Evolutionary conservation across 2,888 invertebrate species (phyloP).

Genomic region (Nemoura dubitans): DNA sequence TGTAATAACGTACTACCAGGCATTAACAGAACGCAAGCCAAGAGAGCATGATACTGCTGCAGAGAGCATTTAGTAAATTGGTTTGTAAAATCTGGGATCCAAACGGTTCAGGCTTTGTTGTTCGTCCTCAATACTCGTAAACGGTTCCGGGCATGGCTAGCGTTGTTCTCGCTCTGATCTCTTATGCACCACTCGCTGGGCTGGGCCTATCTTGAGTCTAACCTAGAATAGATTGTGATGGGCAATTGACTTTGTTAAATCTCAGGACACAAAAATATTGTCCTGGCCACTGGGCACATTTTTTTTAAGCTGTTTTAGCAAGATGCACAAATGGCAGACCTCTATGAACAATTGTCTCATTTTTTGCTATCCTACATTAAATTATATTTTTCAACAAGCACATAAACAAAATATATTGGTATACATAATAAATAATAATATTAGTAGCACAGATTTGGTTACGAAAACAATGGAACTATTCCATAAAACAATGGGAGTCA

Average conservation of each 20-base stretch:
- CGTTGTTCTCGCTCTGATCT: background rate
- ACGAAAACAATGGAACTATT: background rate
- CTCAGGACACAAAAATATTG: background rate
- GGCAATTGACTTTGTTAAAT: background rate
- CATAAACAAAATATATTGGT: background rate
- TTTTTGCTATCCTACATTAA: background rate
- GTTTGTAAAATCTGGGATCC: background rate
- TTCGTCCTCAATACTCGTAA: background rate
- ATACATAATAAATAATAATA: background rate
- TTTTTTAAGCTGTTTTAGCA: conserved; percentile 1
- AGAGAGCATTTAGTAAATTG: background rate
- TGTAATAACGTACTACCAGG: background rate
- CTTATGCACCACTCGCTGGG: background rate
- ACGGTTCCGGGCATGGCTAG: background rate
- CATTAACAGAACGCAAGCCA: background rate
- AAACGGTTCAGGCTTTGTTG: background rate
- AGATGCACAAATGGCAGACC: background rate
- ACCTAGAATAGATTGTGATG: background rate
- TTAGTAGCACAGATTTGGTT: background rate
- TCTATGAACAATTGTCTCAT: background rate
- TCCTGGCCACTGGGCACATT: background rate
- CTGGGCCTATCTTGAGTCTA: background rate
- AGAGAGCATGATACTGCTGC: background rate
- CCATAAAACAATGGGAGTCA: too few species aligned
- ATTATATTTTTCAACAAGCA: conserved; percentile 12